phyloP scores from a whole-genome alignment of 2,888 invertebrate species.

The Julus scanicus region DNA sequence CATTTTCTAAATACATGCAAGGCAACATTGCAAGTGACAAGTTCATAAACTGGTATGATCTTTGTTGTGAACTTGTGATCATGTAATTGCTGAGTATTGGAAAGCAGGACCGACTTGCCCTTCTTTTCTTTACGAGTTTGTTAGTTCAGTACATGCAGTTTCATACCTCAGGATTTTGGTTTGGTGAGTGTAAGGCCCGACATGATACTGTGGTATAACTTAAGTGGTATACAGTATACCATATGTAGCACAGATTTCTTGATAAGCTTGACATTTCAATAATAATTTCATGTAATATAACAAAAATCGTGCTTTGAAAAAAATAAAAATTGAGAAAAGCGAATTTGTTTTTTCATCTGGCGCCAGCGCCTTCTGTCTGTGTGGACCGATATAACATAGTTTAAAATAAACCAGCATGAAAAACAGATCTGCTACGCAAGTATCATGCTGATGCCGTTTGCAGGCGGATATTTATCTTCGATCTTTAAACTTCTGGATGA shows the following conservation, averaged over 20 bases:
- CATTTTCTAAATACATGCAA: too few relatives aligned
- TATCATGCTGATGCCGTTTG: slow-evolving; percentile 11
- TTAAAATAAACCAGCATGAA: neutral
- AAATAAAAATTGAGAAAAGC: neutral
- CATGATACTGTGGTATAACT: too few relatives aligned
- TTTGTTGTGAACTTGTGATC: too few relatives aligned
- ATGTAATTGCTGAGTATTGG: too few relatives aligned
- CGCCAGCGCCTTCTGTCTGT: neutral
- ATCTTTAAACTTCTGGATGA: slow-evolving; percentile 36
- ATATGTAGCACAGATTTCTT: neutral
- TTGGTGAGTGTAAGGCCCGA: too few relatives aligned
- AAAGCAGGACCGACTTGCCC: too few relatives aligned
- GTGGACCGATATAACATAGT: neutral
- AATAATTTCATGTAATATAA: neutral
- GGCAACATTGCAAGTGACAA: too few relatives aligned
- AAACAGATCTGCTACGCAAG: neutral
- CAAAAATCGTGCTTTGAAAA: neutral
- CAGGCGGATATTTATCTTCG: slow-evolving; percentile 44
- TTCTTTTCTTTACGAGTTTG: too few relatives aligned
- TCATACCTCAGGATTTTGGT: too few relatives aligned
- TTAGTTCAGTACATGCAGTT: too few relatives aligned
- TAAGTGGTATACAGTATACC: too few relatives aligned
- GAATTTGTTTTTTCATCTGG: slow-evolving; percentile 19
- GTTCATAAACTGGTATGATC: too few relatives aligned
- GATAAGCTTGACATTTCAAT: neutral